These are phyloP conservation scores for Muntiacus muntjak DNA, from an alignment of 2,113 vertebrate genomes.

Conservation along the genomic window DNA sequence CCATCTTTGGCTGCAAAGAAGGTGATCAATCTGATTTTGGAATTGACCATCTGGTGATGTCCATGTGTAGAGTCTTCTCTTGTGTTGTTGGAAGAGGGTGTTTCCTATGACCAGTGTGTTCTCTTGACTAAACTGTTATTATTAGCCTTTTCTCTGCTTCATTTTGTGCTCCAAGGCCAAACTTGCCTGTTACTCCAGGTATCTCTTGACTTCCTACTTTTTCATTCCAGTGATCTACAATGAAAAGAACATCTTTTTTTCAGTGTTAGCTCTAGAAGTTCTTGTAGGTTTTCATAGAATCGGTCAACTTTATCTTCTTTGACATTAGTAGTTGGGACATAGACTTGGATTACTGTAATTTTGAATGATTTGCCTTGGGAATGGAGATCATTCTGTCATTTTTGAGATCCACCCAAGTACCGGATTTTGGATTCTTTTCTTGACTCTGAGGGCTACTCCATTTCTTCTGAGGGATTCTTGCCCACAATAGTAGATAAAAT, in stretches of 20 bases:
- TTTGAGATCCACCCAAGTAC: too few relatives aligned
- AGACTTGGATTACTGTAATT: neutral
- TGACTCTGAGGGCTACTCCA: too few relatives aligned
- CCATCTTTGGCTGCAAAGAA: neutral
- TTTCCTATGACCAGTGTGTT: neutral
- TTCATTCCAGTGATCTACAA: neutral
- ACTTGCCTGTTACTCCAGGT: neutral
- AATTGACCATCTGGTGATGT: neutral
- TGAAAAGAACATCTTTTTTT: neutral
- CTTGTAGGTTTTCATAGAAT: neutral
- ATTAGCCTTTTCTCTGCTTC: neutral
- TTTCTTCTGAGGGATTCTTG: too few relatives aligned
- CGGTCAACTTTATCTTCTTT: neutral
- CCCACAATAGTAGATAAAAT: neutral
- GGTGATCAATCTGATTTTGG: neutral
- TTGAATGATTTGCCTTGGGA: too few relatives aligned
- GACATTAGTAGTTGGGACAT: neutral
- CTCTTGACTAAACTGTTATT: neutral
- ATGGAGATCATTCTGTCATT: too few relatives aligned
- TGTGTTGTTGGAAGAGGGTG: neutral
- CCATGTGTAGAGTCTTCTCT: neutral
- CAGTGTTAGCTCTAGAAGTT: neutral
- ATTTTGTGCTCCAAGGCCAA: neutral
- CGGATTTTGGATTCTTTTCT: too few relatives aligned
- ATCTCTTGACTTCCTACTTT: neutral